phyloP scores from a whole-genome alignment of 92 coral and sea anemone species.

The Heliopora coerulea region DNA sequence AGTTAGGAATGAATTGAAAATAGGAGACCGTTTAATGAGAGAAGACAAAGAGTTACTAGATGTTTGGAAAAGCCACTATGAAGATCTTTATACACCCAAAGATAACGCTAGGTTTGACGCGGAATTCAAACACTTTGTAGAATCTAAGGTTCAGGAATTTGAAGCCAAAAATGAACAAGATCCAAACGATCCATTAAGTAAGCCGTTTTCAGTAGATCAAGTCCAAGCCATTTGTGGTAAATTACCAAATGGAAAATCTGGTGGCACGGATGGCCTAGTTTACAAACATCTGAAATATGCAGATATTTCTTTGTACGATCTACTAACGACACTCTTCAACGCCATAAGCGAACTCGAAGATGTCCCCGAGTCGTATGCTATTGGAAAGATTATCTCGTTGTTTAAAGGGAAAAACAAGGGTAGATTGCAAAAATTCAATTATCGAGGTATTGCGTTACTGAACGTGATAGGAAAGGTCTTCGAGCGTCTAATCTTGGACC shows the following conservation, averaged over 20 bases:
- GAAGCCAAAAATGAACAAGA: not conserved
- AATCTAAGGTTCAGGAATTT: not conserved
- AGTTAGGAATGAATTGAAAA: not conserved
- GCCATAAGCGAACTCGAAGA: not conserved
- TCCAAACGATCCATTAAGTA: not conserved
- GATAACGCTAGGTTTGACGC: not conserved
- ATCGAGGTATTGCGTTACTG: not conserved
- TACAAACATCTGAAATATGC: slow-evolving; percentile 20
- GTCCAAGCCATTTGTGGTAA: not conserved
- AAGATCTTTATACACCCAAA: slow-evolving; percentile 6
- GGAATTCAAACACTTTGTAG: slow-evolving; percentile 7
- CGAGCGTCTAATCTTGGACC: not conserved
- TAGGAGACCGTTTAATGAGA: not conserved
- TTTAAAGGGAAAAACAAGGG: slow-evolving; percentile 3
- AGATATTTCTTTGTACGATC: not conserved
- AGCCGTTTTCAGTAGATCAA: not conserved
- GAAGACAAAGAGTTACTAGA: slow-evolving; percentile 1
- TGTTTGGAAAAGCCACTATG: not conserved
- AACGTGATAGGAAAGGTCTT: slow-evolving; percentile 1
- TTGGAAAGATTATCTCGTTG: slow-evolving; percentile 15
- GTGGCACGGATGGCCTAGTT: not conserved
- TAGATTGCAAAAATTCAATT: not conserved
- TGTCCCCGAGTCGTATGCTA: slow-evolving; percentile 8
- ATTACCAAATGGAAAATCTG: slow-evolving; percentile 25
- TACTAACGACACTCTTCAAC: slow-evolving; percentile 9